A percentile compares a stretch with the other conserved stretches of the same genome.
Conservation (phyloP, 2,113 vertebrate genomes). For the Chrysemys picta region DNA sequence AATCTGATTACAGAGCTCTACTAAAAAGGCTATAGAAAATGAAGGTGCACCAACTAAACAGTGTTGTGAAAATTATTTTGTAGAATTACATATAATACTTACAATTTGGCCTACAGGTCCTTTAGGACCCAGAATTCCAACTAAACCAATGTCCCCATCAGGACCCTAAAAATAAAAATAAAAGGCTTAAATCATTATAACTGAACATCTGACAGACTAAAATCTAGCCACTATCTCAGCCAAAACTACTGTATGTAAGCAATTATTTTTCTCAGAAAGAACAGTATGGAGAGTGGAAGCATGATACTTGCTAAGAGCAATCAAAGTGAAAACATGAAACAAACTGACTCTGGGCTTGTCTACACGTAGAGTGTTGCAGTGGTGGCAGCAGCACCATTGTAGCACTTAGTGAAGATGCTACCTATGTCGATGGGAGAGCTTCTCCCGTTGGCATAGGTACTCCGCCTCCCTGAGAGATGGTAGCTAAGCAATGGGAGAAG, state of each 20-base stretch:
- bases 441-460: neutral
- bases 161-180: slow-evolving; percentile 85
- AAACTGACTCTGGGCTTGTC: neutral
- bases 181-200: slow-evolving; percentile 18
- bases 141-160: slow-evolving; percentile 85
- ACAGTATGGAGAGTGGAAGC: neutral
- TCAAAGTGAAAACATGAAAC: neutral
- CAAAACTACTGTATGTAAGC: neutral
- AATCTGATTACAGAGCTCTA: neutral
- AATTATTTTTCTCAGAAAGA: neutral
- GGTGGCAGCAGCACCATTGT: rapidly evolving
- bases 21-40: neutral
- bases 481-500: neutral
- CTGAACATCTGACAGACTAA: neutral
- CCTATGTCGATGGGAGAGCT: neutral
- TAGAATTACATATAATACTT: slow-evolving; percentile 68
- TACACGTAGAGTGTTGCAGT: neutral
- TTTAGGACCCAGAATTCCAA: slow-evolving; percentile 90
- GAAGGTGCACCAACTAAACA: neutral
- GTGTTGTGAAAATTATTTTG: neutral
- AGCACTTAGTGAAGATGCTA: neutral
- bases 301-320: neutral
- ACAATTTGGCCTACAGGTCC: slow-evolving; percentile 89
- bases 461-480: neutral
- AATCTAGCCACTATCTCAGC: neutral